Base-by-base conservation (phyloP, 2,888 invertebrate species). In the Apoda limacodes region DNA sequence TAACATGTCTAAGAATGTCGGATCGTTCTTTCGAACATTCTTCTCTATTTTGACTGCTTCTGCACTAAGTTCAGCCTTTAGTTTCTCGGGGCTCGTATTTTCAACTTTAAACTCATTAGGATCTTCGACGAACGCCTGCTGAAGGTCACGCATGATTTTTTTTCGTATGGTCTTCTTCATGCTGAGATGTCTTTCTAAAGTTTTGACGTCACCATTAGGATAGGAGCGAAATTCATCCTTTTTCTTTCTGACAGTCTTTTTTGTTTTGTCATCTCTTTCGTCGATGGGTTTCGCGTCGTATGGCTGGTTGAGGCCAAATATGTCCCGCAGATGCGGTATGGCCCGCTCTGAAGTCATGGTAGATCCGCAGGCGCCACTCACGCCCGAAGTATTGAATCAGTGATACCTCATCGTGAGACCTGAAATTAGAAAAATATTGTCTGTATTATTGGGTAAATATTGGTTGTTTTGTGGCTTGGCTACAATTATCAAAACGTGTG, bases 101-200 rank as follows among this genome's bases (percentile, higher is more conserved):
- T 87, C 87, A 46, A 87, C 85, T 55, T 85, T 84, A 65, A 88
- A 87, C 71, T 87, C 88, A 63, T 87, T 87, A 43, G 88, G 88
- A 61, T 87, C 87, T 55, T 87, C 87, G 48, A 87, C 87, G 61
- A 87, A 87, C 23, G 86, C 86, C 60, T 91, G 90, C 55, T 90
- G 87, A 47, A 92, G 81, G 63, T 91, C 91, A 17, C 92, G 82
- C 90, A 91, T 92, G 57, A 92, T 91, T 71, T 91, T 91, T 76
- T 90, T 91, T 47, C 91, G 75, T 46, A 92, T 91, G 10, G 91
- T 92, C 61, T 92, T 92, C 78, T 92, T 92, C 92, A 92, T 92
- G 59, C 91, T 91, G 50, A 92, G 82, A 64, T 92, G 91, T 47
- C 91, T 78, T 56, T 92, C 92, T 22, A 92, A 66, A 11, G 91